Conservation (phyloP, 2,888 invertebrate genomes). For the Acanthoscelides obtectus region DNA sequence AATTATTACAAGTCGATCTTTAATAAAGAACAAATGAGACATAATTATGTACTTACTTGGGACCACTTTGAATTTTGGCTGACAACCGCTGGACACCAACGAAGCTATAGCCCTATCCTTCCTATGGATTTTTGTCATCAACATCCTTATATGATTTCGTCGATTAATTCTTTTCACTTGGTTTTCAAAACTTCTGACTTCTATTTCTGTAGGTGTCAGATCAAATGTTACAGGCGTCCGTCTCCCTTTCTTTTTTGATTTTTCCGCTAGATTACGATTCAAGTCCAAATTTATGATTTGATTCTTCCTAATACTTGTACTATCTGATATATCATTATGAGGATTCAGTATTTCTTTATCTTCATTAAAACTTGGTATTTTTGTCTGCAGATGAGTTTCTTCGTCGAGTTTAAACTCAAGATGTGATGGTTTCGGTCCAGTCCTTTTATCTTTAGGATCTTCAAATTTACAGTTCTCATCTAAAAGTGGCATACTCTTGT, state of each 20-base stretch:
- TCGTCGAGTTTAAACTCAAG: not conserved
- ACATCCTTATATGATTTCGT: slow-evolving; percentile 11
- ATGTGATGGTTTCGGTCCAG: not conserved
- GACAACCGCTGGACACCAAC: slow-evolving; percentile 8
- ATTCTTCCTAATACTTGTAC: not conserved
- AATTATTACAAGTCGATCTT: no score
- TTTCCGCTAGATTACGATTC: not conserved
- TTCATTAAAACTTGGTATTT: not conserved
- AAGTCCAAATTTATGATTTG: not conserved
- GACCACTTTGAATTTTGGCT: slow-evolving; percentile 15
- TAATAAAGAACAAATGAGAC: no score
- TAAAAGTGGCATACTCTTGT: slow-evolving; percentile 11
- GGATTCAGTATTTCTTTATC: no score
- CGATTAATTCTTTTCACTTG: slow-evolving; percentile 14
- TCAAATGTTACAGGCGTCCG: not conserved
- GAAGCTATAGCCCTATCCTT: slow-evolving; percentile 15
- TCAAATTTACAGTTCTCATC: slow-evolving; percentile 1
- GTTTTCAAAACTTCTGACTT: slow-evolving; percentile 9
- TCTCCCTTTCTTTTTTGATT: not conserved
- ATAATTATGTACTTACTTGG: slow-evolving; percentile 2
- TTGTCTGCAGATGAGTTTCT: not conserved
- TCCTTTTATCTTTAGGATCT: not conserved
- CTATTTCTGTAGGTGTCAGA: not conserved
- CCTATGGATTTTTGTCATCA: slow-evolving; percentile 14
- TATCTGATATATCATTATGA: not conserved